Conservation (phyloP, 2,888 invertebrate species). For the Ceramica pisi region DNA sequence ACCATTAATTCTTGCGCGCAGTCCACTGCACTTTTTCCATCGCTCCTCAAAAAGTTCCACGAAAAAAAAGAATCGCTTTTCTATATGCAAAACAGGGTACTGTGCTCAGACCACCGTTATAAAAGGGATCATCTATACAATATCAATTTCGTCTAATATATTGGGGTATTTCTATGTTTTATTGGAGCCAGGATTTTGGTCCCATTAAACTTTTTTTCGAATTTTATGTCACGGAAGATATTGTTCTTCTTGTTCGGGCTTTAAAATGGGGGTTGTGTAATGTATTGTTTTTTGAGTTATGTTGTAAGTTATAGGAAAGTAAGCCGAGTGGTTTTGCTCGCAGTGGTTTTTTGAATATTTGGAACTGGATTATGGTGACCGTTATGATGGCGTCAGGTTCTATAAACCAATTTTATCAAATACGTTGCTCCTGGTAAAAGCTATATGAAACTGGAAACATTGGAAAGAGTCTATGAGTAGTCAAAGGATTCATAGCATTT, state of each 20-base stretch:
- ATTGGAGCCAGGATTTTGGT: conserved; percentile 85
- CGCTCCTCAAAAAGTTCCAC: conserved; percentile 63
- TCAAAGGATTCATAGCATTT: no score
- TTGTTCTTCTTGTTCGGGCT: conserved; percentile 77
- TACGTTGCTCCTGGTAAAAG: no score
- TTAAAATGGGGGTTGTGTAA: conserved; percentile 63
- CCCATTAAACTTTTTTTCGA: conserved; percentile 87
- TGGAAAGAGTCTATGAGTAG: no score
- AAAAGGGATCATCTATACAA: conserved; percentile 86
- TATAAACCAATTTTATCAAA: no score
- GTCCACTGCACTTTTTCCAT: conserved; percentile 85
- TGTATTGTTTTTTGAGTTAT: conserved; percentile 68
- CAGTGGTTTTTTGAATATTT: conserved; percentile 30
- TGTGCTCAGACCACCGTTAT: conserved; percentile 79
- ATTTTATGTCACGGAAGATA: conserved; percentile 89
- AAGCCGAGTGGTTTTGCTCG: conserved; percentile 39
- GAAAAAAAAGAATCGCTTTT: conserved; percentile 78
- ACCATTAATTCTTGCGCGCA: conserved; percentile 88
- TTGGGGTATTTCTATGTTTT: conserved; percentile 87
- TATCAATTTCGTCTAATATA: conserved; percentile 85
- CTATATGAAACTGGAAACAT: no score
- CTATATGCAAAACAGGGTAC: conserved; percentile 83
- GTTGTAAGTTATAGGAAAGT: conserved; percentile 58
- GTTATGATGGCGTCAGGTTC: no score
- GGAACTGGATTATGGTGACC: neutral